These are phyloP conservation scores for Diprion similis DNA, from an alignment of 1,140 invertebrate species.

Conservation along the genomic window DNA sequence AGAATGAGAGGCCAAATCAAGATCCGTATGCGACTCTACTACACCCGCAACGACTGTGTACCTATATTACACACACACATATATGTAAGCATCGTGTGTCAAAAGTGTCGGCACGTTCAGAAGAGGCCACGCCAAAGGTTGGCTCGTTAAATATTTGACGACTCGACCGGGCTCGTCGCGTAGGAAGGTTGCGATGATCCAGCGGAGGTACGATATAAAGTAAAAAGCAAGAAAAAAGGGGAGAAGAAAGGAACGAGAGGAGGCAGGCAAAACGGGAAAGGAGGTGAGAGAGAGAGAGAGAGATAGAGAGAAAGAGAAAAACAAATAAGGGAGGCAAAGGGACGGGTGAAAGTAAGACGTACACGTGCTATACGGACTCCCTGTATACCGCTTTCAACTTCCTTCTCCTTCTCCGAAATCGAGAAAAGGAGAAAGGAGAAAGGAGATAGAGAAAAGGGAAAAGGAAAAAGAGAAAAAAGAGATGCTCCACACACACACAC, in stretches of 20 bases:
- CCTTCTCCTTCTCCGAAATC: constrained; percentile 10
- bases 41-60: too few relatives aligned
- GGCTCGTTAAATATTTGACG: constrained; percentile 9
- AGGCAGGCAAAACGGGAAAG: neutral
- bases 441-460: neutral
- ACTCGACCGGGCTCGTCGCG: neutral
- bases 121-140: neutral
- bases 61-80: too few relatives aligned
- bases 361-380: neutral
- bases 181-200: neutral
- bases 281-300: neutral
- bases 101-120: neutral
- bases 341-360: neutral
- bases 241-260: neutral
- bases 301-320: too few relatives aligned
- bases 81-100: too few relatives aligned
- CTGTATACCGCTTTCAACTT: constrained; percentile 8
- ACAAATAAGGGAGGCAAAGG: neutral
- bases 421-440: neutral
- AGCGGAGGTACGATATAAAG: neutral
- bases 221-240: neutral
- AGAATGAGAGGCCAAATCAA: too few relatives aligned
- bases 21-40: too few relatives aligned
- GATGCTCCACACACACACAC: neutral
- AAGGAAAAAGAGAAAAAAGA: neutral